phyloP scores from a whole-genome alignment of 1,140 invertebrate genomes.

The Camponotus pennsylvanicus region DNA sequence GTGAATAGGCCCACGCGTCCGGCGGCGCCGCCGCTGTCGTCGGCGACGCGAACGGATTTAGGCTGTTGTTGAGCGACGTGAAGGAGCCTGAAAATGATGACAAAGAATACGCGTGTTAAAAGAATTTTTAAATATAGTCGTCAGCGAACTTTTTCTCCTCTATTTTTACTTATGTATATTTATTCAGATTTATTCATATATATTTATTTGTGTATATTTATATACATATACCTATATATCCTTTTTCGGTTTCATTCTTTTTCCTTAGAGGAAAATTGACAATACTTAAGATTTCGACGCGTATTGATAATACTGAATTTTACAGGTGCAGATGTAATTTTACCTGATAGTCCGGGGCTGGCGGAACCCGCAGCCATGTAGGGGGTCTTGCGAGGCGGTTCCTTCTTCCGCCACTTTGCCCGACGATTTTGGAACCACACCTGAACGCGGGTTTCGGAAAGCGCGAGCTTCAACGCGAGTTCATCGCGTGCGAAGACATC shows the following conservation, averaged over 20 bases:
- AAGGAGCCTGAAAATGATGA: constrained; percentile 86
- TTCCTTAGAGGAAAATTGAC: background rate
- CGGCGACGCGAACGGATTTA: constrained; percentile 90
- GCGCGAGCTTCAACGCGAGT: constrained; percentile 94
- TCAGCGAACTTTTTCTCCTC: no score
- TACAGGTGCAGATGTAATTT: constrained; percentile 65
- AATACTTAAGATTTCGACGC: constrained; percentile 82
- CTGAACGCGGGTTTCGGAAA: constrained; percentile 97
- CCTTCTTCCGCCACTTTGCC: constrained; percentile 99
- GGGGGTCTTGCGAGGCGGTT: constrained; percentile 97
- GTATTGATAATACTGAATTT: background rate
- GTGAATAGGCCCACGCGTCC: constrained; percentile 92
- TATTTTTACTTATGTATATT: constrained; percentile 19
- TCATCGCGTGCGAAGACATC: constrained; percentile 98
- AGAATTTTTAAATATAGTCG: background rate
- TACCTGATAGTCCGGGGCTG: constrained; percentile 86
- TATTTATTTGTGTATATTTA: background rate
- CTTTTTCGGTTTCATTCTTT: background rate
- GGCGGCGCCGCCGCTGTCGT: constrained; percentile 88
- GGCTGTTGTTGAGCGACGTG: constrained; percentile 88
- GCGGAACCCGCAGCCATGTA: constrained; percentile 89
- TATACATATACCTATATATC: background rate
- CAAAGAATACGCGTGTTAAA: no score
- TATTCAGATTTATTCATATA: background rate
- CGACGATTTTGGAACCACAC: constrained; percentile 98